phyloP scores from a whole-genome alignment of 2,113 vertebrate species.

The Laticauda laticaudata region DNA sequence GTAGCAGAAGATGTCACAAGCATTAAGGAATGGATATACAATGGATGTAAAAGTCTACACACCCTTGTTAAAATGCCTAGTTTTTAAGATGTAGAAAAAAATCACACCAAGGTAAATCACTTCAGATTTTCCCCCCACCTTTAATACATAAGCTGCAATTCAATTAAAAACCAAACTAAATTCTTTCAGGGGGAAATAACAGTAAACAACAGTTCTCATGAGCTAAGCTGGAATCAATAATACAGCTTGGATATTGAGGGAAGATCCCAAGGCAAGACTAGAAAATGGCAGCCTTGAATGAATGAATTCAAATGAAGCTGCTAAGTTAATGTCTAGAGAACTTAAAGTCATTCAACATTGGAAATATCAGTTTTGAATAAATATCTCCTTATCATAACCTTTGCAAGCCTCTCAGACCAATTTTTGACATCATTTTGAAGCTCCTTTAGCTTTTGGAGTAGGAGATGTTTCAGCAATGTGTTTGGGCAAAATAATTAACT shows the following conservation, averaged over 20 bases:
- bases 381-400: not conserved
- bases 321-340: not conserved
- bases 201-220: not conserved
- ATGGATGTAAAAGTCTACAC: not conserved
- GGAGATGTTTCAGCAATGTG: not conserved
- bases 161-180: not conserved
- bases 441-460: not conserved
- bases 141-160: not conserved
- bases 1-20: not conserved
- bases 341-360: not conserved
- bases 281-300: not conserved
- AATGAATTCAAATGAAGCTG: not conserved
- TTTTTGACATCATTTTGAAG: not conserved
- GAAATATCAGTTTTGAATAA: not conserved
- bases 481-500: not conserved
- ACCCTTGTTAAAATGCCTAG: not conserved
- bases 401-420: not conserved
- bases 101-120: not conserved
- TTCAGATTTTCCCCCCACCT: not conserved
- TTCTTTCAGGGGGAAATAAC: not conserved
- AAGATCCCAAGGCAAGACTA: not conserved
- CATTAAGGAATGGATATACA: not conserved
- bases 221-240: not conserved
- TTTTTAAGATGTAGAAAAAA: not conserved
- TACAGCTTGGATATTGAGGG: not conserved